Evolutionary conservation across 2,888 invertebrate genomes (phyloP).

Genomic region (Laspeyria flexula): DNA sequence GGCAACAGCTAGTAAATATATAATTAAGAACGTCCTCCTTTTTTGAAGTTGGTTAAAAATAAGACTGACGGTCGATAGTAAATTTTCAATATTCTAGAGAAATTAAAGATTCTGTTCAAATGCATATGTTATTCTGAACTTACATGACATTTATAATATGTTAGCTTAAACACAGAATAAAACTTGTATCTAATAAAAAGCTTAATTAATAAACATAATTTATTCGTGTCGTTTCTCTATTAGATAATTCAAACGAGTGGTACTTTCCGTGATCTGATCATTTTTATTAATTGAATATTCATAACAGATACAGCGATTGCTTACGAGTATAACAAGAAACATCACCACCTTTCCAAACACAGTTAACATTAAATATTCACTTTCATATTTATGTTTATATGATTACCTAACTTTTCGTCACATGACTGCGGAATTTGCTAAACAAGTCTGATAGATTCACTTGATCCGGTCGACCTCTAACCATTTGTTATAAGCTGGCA

Average conservation of each 20-base stretch:
- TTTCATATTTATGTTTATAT: constrained; percentile 38
- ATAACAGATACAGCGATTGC: no score
- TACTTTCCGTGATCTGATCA: constrained; percentile 40
- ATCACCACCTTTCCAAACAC: constrained; percentile 37
- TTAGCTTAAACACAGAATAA: no score
- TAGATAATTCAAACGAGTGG: constrained; percentile 60
- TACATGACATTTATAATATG: no score
- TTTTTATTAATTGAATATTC: constrained; percentile 48
- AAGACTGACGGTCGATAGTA: no score
- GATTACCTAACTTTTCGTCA: constrained; percentile 34
- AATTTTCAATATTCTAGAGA: no score
- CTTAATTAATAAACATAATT: constrained; percentile 32
- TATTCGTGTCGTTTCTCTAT: constrained; percentile 56
- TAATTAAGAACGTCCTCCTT: no score
- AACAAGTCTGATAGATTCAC: constrained; percentile 1
- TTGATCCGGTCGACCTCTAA: constrained; percentile 5
- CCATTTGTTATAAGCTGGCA: no score
- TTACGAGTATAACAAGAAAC: constrained; percentile 31
- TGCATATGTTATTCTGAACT: no score
- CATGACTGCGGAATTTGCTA: constrained; percentile 9
- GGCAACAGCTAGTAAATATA: no score
- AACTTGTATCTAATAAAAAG: constrained; percentile 1
- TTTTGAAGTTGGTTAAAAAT: no score
- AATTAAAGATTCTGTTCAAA: no score
- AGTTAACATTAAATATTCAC: constrained; percentile 33